Evolutionary conservation across 2,113 vertebrate species (phyloP).

Genomic region (Miniopterus natalensis): DNA sequence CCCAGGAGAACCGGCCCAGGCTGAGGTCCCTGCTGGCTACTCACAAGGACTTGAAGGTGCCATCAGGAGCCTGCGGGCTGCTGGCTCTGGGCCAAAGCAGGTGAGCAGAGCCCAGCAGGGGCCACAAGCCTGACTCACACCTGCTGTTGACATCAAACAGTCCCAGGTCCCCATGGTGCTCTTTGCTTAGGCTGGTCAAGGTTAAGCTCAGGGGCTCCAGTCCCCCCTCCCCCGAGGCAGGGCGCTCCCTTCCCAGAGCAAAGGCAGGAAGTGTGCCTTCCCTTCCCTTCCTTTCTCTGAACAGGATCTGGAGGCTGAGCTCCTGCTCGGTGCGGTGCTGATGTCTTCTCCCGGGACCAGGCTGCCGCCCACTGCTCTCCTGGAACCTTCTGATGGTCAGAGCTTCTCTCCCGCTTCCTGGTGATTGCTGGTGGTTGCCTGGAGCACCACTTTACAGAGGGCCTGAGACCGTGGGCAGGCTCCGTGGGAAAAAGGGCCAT

Average conservation of each 20-base stretch:
- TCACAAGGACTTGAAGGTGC: neutral
- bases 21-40: neutral
- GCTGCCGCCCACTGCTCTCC: neutral
- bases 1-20: neutral
- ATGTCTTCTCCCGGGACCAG: neutral
- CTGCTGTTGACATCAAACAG: conserved; percentile 77
- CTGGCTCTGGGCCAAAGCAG: conserved; percentile 29
- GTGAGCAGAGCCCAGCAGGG: neutral
- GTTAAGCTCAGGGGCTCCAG: neutral
- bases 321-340: neutral
- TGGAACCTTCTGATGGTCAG: conserved; percentile 38
- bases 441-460: neutral
- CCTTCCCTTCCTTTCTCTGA: neutral
- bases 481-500: neutral
- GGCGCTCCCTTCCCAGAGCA: neutral
- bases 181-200: neutral
- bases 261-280: neutral
- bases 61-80: neutral
- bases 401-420: neutral
- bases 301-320: neutral
- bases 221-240: neutral
- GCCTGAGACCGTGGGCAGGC: neutral
- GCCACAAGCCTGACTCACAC: neutral
- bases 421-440: neutral
- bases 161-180: neutral